phyloP scores from a whole-genome alignment of 1,140 invertebrate genomes.

The Oscheius sp. region DNA sequence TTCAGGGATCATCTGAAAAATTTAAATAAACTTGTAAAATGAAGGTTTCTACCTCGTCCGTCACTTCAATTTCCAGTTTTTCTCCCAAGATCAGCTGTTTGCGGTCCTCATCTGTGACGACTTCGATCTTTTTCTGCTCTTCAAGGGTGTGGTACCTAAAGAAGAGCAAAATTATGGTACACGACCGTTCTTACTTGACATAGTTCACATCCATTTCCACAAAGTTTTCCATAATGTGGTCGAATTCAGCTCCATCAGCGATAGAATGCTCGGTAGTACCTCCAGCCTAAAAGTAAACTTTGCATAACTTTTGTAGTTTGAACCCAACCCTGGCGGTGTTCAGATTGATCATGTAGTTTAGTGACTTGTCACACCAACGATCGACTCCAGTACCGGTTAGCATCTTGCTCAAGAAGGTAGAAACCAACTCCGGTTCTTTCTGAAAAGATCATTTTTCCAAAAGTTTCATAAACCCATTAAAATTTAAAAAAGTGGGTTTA shows the following conservation, averaged over 20 bases:
- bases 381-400: constrained; percentile 92
- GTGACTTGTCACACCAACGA: constrained; percentile 88
- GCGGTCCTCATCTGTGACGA: constrained; percentile 5
- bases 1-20: constrained; percentile 34
- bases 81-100: constrained; percentile 37
- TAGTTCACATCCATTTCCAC: constrained; percentile 33
- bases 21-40: neutral
- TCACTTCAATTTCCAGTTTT: constrained; percentile 34
- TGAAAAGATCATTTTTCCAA: no score
- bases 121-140: constrained; percentile 29
- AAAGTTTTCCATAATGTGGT: constrained; percentile 46
- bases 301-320: neutral
- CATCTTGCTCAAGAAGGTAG: constrained; percentile 61
- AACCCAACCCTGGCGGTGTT: constrained; percentile 6
- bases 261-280: constrained; percentile 86
- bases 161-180: neutral
- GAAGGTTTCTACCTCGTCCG: constrained; percentile 24
- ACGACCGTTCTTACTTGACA: constrained; percentile 6
- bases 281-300: constrained; percentile 71
- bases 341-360: constrained; percentile 84
- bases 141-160: constrained; percentile 32
- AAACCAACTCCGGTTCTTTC: constrained; percentile 31
- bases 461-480: no score
- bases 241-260: constrained; percentile 56
- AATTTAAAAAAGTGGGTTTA: neutral